Evolutionary conservation across 2,797 vertebrate genomes (phyloP), one percentile per base, ranked within the genome.

Genomic region (Cynodonichthys magdalenae): DNA sequence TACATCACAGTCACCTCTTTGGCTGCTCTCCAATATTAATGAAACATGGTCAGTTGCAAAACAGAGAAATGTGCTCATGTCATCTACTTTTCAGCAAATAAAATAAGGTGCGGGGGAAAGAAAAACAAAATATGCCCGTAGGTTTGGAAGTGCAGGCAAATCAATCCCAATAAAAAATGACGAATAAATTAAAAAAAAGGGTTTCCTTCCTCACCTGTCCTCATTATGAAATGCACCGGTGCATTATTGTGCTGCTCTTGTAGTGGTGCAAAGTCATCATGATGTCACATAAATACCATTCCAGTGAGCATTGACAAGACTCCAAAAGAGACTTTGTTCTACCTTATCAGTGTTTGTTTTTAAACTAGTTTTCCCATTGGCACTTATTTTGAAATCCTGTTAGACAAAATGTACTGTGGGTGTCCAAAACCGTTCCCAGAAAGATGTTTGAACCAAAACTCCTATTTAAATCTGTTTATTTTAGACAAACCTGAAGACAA

Each of bases 21-120:
- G 88, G 88, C 87, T 69, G 78, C 63, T 3, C 65, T 85, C 89
- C 91, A 90, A 64, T 74, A 61, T 74, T 86, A 91, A 90, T 90
- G 83, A 80, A 89, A 85, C 71, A 27, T 80, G 80, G 83, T 77
- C 75, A 79, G 74, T 69, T 79, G 87, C 82, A 83, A 84, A 78
- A 81, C 65, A 71, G 78, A 81, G 75, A 79, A 77, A 74, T 49
- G 79, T 83, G 87, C 84, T 83, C 79, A 81, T 88, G 83, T 82
- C 85, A 89, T 87, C 78, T 48, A 66, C 71, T 83, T 85, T 82
- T 83, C 66, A 83, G 71, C 80, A 70, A 48, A 64, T 70, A 58
- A 77, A 74, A 77, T 59, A 77, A 75, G 54, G 48, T 73, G 42
- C 45, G 36, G n/a, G 24, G 24, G 24, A 24, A 24, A 24, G 3